Conservation (phyloP, 1,140 invertebrate species). For the Scaptomyza graminum region DNA sequence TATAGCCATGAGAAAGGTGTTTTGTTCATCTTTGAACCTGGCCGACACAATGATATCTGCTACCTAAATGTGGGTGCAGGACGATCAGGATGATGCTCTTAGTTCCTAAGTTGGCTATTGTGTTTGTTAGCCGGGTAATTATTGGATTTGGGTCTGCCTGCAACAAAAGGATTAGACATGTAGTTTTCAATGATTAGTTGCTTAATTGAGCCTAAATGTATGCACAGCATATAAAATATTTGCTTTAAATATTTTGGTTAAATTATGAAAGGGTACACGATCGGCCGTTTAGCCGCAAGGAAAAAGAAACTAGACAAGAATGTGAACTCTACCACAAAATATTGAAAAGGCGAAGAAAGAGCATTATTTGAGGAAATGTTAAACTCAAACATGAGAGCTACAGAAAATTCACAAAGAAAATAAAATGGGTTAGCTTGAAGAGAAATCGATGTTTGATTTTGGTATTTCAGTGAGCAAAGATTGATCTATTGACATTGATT, state of each 20-base stretch:
- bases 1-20: slow-evolving; percentile 34
- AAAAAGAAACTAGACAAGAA: slow-evolving; percentile 3
- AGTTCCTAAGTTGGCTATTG: slow-evolving; percentile 21
- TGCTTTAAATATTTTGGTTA: slow-evolving; percentile 79
- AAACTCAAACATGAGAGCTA: not conserved
- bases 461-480: not conserved
- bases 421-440: not conserved
- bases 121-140: slow-evolving; percentile 34
- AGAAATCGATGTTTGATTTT: not conserved
- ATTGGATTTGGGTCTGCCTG: slow-evolving; percentile 24
- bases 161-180: slow-evolving; percentile 63
- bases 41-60: slow-evolving; percentile 44
- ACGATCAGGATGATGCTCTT: slow-evolving; percentile 22
- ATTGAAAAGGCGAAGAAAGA: not conserved
- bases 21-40: slow-evolving; percentile 53
- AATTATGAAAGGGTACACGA: slow-evolving; percentile 68
- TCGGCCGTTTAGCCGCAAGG: slow-evolving; percentile 1
- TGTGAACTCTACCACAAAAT: slow-evolving; percentile 7
- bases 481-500: not conserved
- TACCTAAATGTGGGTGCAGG: slow-evolving; percentile 57
- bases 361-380: not conserved
- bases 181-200: slow-evolving; percentile 72
- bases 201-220: slow-evolving; percentile 78
- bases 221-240: slow-evolving; percentile 76
- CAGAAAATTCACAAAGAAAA: not conserved